Conservation (phyloP, 1,140 invertebrate species). For the Drosophila pandora region DNA sequence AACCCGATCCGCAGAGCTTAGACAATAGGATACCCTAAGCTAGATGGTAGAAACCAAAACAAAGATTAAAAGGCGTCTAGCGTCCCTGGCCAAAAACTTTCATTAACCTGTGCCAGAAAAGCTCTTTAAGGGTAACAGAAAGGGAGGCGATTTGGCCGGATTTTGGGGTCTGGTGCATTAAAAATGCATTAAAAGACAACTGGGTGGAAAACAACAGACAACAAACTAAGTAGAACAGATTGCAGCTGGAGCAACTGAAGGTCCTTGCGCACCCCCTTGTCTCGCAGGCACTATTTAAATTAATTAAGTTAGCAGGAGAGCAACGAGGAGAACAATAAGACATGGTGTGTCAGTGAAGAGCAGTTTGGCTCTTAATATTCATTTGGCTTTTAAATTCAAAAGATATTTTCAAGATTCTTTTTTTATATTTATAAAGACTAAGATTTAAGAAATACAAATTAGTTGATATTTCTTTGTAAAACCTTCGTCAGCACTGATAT, state of each 20-base stretch:
- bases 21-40: constrained; percentile 14
- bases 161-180: constrained; percentile 46
- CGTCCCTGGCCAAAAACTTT: constrained; percentile 26
- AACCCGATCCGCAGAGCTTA: constrained; percentile 17
- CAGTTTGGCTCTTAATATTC: not conserved
- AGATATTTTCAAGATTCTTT: not conserved
- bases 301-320: constrained; percentile 37
- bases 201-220: constrained; percentile 37
- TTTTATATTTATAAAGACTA: not conserved
- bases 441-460: not conserved
- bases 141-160: constrained; percentile 16
- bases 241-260: constrained; percentile 38
- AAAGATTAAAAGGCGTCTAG: constrained; percentile 19
- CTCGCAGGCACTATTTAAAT: constrained; percentile 40
- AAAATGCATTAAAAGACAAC: constrained; percentile 60
- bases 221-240: constrained; percentile 57
- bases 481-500: not conserved
- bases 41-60: constrained; percentile 6
- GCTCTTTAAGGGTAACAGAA: constrained; percentile 21
- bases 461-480: not conserved
- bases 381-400: not conserved
- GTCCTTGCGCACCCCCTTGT: constrained; percentile 15
- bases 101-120: constrained; percentile 47
- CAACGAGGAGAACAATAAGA: constrained; percentile 16
- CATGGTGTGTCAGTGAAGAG: constrained; percentile 9